A percentile compares a stretch with the other conserved stretches of the same genome.
phyloP scores from a whole-genome alignment of 2,113 vertebrate genomes.

The Alethe castanea region DNA sequence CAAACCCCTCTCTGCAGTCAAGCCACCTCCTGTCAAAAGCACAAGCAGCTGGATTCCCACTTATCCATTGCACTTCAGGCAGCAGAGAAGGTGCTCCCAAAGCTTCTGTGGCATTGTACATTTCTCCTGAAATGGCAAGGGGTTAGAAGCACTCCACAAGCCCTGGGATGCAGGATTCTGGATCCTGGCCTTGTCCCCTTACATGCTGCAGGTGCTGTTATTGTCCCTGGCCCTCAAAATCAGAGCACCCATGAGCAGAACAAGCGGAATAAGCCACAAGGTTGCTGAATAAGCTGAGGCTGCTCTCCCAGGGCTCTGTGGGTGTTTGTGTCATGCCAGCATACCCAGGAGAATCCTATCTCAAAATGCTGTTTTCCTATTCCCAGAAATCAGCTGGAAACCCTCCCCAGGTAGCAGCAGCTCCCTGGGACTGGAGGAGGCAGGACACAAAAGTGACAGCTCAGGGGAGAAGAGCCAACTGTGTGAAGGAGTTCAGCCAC shows the following conservation, averaged over 20 bases:
- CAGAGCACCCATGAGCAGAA: not conserved
- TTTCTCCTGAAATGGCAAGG: not conserved
- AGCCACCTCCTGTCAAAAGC: not conserved
- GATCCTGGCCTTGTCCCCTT: not conserved
- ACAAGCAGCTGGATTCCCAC: not conserved
- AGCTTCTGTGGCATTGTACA: not conserved
- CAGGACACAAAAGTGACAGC: not conserved
- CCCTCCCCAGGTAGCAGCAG: not conserved
- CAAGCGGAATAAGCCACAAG: not conserved
- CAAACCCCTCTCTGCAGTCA: not conserved
- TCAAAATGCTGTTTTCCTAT: not conserved
- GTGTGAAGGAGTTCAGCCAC: not conserved
- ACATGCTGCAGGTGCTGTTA: not conserved
- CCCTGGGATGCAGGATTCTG: not conserved
- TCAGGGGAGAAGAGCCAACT: not conserved
- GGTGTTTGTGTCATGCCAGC: not conserved
- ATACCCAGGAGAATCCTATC: rapidly evolving
- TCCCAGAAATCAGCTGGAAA: not conserved
- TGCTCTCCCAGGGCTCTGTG: not conserved
- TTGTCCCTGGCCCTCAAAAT: not conserved
- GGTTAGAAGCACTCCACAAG: not conserved
- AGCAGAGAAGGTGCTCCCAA: not conserved
- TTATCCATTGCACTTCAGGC: not conserved
- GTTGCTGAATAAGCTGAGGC: not conserved
- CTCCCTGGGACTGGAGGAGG: not conserved